phyloP scores from a whole-genome alignment of 2,113 vertebrate genomes.

The Brachypteracias leptosomus region DNA sequence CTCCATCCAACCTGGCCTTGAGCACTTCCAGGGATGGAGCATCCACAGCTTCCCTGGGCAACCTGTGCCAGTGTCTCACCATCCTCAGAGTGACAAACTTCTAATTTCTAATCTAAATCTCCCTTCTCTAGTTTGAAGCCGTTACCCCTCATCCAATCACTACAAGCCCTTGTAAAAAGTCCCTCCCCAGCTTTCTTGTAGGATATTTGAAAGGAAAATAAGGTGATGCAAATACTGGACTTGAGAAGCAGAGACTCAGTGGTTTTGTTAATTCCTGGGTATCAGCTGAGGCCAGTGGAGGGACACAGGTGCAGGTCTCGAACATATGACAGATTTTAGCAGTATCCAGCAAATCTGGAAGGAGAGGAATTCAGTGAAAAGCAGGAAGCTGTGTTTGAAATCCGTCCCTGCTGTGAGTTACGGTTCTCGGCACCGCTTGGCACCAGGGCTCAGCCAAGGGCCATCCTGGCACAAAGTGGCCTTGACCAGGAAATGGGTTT shows the following conservation, averaged over 20 bases:
- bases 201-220: neutral
- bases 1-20: no score
- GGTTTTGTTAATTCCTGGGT: neutral
- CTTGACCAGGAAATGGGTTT: constrained; percentile 55
- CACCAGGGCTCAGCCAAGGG: accelerated
- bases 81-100: no score
- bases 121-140: no score
- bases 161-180: no score
- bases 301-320: accelerated
- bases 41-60: no score
- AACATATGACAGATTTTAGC: neutral
- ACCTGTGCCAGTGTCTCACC: no score
- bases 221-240: no score
- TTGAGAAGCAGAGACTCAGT: neutral
- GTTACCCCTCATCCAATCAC: no score
- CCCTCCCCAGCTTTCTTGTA: no score
- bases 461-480: neutral
- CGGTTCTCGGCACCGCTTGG: neutral
- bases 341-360: neutral
- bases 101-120: no score
- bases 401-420: neutral
- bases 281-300: neutral
- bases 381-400: neutral
- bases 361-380: neutral
- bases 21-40: no score